Evolutionary conservation across 2,113 vertebrate species (phyloP).

Genomic region (Heliornis fulica): DNA sequence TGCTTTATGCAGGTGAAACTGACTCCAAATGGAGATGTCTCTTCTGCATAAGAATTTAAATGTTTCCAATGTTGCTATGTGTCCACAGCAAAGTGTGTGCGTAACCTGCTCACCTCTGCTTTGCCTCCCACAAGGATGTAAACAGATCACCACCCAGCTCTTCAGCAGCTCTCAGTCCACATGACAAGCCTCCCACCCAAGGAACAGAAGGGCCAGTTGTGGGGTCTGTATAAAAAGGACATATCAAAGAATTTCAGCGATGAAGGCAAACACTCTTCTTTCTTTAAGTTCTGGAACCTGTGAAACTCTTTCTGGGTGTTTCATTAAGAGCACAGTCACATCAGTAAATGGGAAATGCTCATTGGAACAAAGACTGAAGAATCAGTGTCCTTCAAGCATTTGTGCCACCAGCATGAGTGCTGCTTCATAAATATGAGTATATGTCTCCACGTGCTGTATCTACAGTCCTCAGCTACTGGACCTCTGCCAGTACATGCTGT

Average conservation of each 20-base stretch:
- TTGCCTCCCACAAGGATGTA: neutral
- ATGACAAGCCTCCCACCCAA: neutral
- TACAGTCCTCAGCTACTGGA: neutral
- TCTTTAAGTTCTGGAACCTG: neutral
- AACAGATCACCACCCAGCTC: neutral
- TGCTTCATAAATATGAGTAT: neutral
- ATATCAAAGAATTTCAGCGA: neutral
- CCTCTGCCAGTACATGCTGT: neutral
- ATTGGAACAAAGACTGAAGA: neutral
- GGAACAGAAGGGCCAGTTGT: neutral
- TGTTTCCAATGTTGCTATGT: neutral
- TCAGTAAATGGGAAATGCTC: neutral
- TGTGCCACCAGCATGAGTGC: neutral
- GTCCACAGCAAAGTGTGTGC: neutral
- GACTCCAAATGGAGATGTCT: neutral
- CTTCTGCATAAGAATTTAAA: neutral
- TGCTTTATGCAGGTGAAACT: neutral
- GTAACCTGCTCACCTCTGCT: neutral
- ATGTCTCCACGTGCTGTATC: rapidly evolving
- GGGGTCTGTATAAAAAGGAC: neutral
- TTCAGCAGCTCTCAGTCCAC: neutral
- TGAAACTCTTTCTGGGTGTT: neutral
- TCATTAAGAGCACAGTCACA: neutral
- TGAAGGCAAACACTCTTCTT: neutral
- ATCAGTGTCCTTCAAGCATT: neutral